phyloP scores from a whole-genome alignment of 2,113 vertebrate species.

The Eptesicus fuscus region DNA sequence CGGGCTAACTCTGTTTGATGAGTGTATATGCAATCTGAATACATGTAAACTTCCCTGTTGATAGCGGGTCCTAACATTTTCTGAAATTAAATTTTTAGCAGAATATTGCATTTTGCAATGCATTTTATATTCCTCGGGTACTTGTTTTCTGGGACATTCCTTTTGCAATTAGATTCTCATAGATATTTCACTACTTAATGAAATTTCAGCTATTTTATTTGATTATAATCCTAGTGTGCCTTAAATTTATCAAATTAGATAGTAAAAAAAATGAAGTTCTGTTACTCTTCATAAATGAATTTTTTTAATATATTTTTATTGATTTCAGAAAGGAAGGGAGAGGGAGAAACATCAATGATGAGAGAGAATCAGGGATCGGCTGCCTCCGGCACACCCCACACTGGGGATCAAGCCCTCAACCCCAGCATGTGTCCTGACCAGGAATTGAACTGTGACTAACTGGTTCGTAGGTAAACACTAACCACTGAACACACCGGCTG shows the following conservation, averaged over 20 bases:
- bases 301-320: not conserved
- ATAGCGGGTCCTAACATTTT: slow-evolving; percentile 1
- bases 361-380: no score
- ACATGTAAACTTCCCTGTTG: not conserved
- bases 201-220: not conserved
- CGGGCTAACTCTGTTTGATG: slow-evolving; percentile 22
- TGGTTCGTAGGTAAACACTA: no score
- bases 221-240: not conserved
- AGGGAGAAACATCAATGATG: no score
- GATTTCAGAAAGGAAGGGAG: no score
- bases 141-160: not conserved
- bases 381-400: no score
- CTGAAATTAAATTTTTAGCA: slow-evolving; percentile 32
- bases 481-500: no score
- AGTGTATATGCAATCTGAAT: not conserved
- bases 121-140: not conserved
- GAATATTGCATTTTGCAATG: not conserved
- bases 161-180: not conserved
- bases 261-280: not conserved
- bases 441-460: no score
- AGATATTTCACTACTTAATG: not conserved
- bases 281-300: not conserved
- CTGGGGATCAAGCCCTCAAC: no score
- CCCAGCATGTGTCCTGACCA: no score
- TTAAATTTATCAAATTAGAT: not conserved